Evolutionary conservation across 2,888 invertebrate genomes (phyloP), one percentile per base, ranked within the genome.

Genomic region (Yponomeuta sedellus): DNA sequence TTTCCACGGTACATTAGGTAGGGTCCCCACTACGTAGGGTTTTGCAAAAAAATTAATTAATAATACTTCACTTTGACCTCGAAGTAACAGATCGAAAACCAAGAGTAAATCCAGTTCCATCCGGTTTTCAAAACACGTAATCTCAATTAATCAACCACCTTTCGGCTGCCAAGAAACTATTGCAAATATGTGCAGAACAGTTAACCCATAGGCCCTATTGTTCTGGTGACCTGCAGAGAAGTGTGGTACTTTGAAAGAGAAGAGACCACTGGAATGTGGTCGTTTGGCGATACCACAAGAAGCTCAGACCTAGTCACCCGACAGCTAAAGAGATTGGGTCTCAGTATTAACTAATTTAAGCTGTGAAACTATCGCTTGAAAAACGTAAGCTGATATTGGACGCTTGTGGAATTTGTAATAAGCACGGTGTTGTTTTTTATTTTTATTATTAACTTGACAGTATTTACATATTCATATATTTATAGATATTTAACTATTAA

Each of bases 101-200:
- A 16, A 16, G 16, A 52, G 4, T 16, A 52, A 52, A 52, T 16
- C 44, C 16, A 52, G 44, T 52, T 52, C 12, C 16, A 52, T 12
- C 16, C 16, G 8, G 44, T 16, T 52, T 16, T 16, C 2, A 12
- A 4, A 44, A 44, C 44, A 44, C 4, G 6, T 5, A 16, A 52
- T 52, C 44, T 0, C 12, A 52, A 52, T 52, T 52, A 52, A 52
- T 52, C 44, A 52, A 16, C 44, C 5, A 12, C 44, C 44, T 52
- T 52, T 11, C 4, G 62, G 11, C 62, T 62, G 39, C n/a, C 39
- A 39, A n/a, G 25, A 62, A 39, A 62, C 12, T 16, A 62, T 62
- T 62, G 39, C 62, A 34, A 62, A 39, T 62, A 62, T 62, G 62
- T 62, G 62, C 10, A 39, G 5, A 62, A 62, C 62, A 3, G 62